Conservation (phyloP, 2,888 invertebrate genomes). For the Heteromurus nitidus region DNA sequence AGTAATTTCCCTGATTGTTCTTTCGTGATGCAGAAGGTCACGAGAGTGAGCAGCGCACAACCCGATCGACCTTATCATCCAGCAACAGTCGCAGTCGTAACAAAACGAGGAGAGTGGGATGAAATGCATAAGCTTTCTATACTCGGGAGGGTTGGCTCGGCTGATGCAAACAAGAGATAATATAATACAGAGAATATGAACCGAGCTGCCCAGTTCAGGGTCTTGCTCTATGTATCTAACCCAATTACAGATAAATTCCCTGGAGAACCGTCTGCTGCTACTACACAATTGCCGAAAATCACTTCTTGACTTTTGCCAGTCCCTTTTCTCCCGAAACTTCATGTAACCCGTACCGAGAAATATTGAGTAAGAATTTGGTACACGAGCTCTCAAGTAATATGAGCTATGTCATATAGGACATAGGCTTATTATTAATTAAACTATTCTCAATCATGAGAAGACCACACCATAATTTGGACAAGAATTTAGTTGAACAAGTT, state of each 20-base stretch:
- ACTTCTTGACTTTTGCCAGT: background rate
- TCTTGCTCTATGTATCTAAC: background rate
- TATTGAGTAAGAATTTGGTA: background rate
- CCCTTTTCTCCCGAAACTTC: background rate
- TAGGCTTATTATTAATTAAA: constrained; percentile 4
- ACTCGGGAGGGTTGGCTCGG: too few relatives aligned
- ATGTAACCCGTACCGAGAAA: background rate
- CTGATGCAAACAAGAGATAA: constrained; percentile 10
- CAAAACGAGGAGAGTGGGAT: background rate
- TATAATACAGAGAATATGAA: background rate
- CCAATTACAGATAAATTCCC: constrained; percentile 7
- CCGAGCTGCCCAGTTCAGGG: background rate
- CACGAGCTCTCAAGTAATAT: background rate
- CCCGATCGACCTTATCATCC: too few relatives aligned
- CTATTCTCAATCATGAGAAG: background rate
- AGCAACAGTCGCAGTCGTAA: background rate
- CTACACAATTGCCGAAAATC: constrained; percentile 3
- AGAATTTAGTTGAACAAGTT: background rate
- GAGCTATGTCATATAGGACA: too few relatives aligned
- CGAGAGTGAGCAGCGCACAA: background rate
- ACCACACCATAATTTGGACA: background rate
- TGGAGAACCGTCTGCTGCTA: background rate
- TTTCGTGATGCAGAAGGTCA: constrained; percentile 1
- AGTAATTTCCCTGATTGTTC: constrained; percentile 28
- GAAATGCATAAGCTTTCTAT: too few relatives aligned